Evolutionary conservation across 2,113 vertebrate species (phyloP).

Genomic region (Rattus norvegicus): DNA sequence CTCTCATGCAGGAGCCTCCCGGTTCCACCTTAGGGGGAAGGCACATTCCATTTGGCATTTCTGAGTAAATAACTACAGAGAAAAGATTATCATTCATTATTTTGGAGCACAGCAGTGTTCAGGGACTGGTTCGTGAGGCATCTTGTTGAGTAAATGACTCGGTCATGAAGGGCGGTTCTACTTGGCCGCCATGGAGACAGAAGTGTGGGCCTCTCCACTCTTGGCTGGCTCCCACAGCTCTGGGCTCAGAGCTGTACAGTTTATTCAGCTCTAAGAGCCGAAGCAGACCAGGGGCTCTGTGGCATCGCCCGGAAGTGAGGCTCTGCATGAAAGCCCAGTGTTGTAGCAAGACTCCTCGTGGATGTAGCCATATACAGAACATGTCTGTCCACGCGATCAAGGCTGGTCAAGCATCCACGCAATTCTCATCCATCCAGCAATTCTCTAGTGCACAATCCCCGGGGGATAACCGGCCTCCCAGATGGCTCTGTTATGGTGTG

Average conservation of each 20-base stretch:
- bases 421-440: neutral
- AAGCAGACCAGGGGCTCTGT: neutral
- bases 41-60: neutral
- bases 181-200: neutral
- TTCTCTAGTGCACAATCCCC: neutral
- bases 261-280: neutral
- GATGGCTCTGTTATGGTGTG: neutral
- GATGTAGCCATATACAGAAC: neutral
- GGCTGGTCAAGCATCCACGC: neutral
- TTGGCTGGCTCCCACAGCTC: neutral
- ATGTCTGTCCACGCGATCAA: neutral
- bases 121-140: neutral
- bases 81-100: neutral
- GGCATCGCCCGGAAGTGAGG: neutral
- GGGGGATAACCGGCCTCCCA: neutral
- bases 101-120: neutral
- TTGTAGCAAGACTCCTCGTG: rapidly evolving
- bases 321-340: too few species aligned
- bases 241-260: neutral
- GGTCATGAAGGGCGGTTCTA: neutral
- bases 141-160: conserved; percentile 10
- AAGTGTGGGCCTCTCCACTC: neutral
- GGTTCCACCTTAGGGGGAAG: neutral
- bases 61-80: neutral
- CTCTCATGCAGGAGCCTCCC: neutral